phyloP scores from a whole-genome alignment of 2,888 invertebrate genomes.

The Pocota personata region DNA sequence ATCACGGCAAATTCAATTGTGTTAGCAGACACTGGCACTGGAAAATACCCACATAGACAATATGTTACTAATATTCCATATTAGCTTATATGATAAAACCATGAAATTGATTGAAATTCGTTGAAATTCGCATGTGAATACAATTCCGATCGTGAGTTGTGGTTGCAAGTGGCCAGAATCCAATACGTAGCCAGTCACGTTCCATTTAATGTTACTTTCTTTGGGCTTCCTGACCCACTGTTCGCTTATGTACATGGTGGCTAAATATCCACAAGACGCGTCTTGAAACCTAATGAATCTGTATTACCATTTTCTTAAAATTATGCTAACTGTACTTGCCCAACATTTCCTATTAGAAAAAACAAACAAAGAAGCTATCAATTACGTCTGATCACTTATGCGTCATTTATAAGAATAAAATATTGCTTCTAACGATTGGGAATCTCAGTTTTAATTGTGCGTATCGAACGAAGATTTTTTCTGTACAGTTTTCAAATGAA shows the following conservation, averaged over 20 bases:
- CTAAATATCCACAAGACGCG: conserved; percentile 60
- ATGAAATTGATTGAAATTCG: conserved; percentile 57
- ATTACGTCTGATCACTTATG: not conserved
- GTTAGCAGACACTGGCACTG: not conserved
- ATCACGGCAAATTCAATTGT: conserved; percentile 14
- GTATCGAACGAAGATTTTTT: not conserved
- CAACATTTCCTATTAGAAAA: conserved; percentile 39
- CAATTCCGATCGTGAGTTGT: conserved; percentile 35
- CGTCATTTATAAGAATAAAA: not conserved
- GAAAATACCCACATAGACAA: not conserved
- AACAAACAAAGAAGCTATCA: conserved; percentile 43
- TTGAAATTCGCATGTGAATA: conserved; percentile 55
- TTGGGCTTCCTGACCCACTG: conserved; percentile 73
- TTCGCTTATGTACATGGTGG: conserved; percentile 59
- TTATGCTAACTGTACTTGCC: conserved; percentile 67
- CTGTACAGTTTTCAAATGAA: not conserved
- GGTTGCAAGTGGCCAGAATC: conserved; percentile 25
- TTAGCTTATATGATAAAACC: conserved; percentile 42
- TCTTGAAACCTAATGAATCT: conserved; percentile 70
- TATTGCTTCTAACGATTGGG: not conserved
- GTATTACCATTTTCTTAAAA: conserved; percentile 13
- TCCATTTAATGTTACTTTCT: conserved; percentile 69
- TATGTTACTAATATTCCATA: conserved; percentile 52
- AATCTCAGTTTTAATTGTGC: not conserved
- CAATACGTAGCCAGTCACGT: conserved; percentile 48